Conservation (phyloP, 1,140 invertebrate genomes). For the Drosophila lacertosa region DNA sequence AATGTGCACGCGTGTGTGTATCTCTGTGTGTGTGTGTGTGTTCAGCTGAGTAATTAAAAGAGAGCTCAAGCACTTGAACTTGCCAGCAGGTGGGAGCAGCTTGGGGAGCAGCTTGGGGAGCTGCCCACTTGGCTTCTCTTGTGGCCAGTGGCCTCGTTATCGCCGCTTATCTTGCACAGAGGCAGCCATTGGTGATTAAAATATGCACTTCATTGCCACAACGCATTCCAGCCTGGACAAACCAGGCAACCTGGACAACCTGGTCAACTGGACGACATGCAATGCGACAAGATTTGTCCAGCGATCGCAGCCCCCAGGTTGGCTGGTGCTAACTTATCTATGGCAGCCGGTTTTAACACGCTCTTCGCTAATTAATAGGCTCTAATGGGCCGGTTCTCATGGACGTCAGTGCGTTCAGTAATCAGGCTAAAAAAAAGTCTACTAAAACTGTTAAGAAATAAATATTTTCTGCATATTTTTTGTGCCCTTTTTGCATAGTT, state of each 20-base stretch:
- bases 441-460: constrained; percentile 6
- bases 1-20: constrained; percentile 10
- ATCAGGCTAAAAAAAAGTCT: constrained; percentile 8
- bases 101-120: constrained; percentile 12
- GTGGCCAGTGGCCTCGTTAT: constrained; percentile 27
- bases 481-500: too few species aligned
- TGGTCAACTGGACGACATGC: constrained; percentile 50
- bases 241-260: background rate
- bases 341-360: constrained; percentile 73
- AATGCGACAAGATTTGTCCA: constrained; percentile 67
- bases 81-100: constrained; percentile 36
- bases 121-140: background rate
- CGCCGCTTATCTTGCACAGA: constrained; percentile 74
- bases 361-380: constrained; percentile 73
- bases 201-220: constrained; percentile 79
- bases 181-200: constrained; percentile 78
- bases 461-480: too few species aligned
- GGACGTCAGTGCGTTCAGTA: background rate
- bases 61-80: constrained; percentile 46
- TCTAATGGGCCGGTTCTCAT: constrained; percentile 43
- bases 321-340: constrained; percentile 42
- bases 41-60: constrained; percentile 76
- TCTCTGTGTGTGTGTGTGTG: constrained; percentile 28
- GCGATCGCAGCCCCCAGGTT: constrained; percentile 36
- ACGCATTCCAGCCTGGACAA: constrained; percentile 34